Evolutionary conservation across 2,113 vertebrate species (phyloP), one percentile per base, ranked within the genome.

Genomic region (Pomatostomus ruficeps): DNA sequence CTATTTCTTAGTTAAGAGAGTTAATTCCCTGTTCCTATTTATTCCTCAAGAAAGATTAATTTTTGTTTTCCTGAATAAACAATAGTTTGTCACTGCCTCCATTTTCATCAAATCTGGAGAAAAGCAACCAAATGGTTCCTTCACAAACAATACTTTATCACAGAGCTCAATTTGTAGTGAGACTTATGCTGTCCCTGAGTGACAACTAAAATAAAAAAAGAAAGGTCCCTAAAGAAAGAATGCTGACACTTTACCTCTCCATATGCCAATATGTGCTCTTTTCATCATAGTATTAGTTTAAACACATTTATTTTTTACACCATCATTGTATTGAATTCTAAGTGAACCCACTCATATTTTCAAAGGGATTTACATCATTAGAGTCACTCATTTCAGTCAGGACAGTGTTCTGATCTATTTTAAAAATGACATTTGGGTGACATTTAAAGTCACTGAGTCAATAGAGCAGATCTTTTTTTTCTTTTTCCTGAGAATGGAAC

Each of bases 361-460:
- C 58, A 75, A 83, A 63, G 33, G 33, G 48, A 52, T 79, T 95
- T 82, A 28, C 62, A 73, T 73, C 26, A 75, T 93, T 82, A 75
- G 12, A 72, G 31, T 76, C 45, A 73, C 46, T 91, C 28, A 65
- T 73, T 88, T 88, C 43, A 48, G 40, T 57, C 9, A 4, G 19
- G 11, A 83, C 65, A 79, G 26, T 45, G n/a, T 80, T 79, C 63
- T 80, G 22, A 31, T 72, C n/a, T 51, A 26, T 43, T 82, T 79
- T 57, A 57, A 48, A 93, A 76, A 54, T 73, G 26, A 67, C 57
- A 68, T 88, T 95, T 94, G 11, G 19, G 7, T 93, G 86, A 88
- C 71, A 90, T 90, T 95, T 91, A 83, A 73, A 57, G 28, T 72
- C 75, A 59, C 28, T 73, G 67, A 92, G 54, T 61, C n/a, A 93